Percentiles rank a stretch among this genome's conserved stretches.
These are phyloP conservation scores for Pomacea maculata DNA, from an alignment of 1,140 invertebrate species.

Conservation along the genomic window DNA sequence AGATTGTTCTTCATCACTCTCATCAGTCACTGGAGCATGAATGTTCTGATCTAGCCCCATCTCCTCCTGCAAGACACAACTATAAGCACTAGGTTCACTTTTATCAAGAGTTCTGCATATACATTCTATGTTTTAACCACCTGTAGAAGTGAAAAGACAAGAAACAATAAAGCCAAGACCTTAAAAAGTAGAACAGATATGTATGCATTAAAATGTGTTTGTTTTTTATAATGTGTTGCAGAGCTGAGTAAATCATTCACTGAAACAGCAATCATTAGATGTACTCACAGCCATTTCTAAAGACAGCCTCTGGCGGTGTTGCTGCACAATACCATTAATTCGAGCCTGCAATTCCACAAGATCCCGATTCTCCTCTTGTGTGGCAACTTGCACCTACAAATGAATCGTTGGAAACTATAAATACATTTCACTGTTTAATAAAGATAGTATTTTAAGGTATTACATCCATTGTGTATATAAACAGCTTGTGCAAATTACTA, in stretches of 20 bases:
- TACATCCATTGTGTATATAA: no score
- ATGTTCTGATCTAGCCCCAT: conserved; percentile 39
- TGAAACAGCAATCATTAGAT: neutral
- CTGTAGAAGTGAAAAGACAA: no score
- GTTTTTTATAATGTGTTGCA: neutral
- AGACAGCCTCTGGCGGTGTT: conserved; percentile 45
- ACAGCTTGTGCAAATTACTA: no score
- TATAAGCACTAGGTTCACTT: no score
- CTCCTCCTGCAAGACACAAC: conserved; percentile 34
- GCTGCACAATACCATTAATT: conserved; percentile 45
- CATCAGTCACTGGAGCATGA: conserved; percentile 74
- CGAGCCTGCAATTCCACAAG: conserved; percentile 48
- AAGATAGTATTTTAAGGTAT: no score
- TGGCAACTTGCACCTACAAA: conserved; percentile 37
- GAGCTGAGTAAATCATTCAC: neutral
- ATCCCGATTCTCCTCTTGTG: conserved; percentile 43
- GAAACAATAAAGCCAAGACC: no score
- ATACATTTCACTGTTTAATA: no score
- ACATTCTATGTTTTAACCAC: no score
- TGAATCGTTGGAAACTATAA: neutral
- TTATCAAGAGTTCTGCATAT: no score
- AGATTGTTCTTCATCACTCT: conserved; percentile 68
- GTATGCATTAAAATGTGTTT: neutral
- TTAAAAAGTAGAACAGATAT: conserved; percentile 24
- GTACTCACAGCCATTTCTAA: conserved; percentile 19